Conservation (phyloP, 2,797 vertebrate genomes). For the Siniperca scherzeri region DNA sequence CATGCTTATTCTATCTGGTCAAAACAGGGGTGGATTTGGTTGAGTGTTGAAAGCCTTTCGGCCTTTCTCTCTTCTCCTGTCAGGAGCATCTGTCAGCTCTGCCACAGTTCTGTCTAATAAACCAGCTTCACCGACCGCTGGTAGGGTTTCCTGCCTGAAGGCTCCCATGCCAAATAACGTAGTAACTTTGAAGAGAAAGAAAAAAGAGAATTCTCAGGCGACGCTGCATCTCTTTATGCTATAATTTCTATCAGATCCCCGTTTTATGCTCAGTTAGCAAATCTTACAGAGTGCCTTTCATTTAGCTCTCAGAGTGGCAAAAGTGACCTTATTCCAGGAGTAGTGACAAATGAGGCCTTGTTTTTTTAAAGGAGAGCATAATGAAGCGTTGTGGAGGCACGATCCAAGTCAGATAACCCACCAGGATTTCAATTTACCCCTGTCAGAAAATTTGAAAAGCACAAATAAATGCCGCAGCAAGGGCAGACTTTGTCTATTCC, state of each 20-base stretch:
- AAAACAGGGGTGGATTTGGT: constrained; percentile 36
- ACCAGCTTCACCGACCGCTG: constrained; percentile 53
- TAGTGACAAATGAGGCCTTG: constrained; percentile 77
- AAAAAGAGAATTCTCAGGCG: constrained; percentile 56
- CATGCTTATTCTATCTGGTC: constrained; percentile 48
- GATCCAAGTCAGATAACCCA: constrained; percentile 70
- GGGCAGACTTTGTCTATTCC: constrained; percentile 47
- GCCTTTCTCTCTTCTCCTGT: constrained; percentile 61
- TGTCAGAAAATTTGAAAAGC: constrained; percentile 68
- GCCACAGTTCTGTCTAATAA: constrained; percentile 72
- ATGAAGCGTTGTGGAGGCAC: constrained; percentile 73
- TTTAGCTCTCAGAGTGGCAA: constrained; percentile 73
- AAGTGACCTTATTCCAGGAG: constrained; percentile 78
- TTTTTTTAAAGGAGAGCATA: constrained; percentile 68
- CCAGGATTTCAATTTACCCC: constrained; percentile 74
- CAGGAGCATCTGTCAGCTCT: constrained; percentile 74
- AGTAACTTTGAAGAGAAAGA: constrained; percentile 66
- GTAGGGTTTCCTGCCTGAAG: constrained; percentile 67
- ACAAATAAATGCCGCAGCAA: constrained; percentile 46
- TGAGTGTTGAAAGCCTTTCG: constrained; percentile 54
- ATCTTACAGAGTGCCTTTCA: constrained; percentile 76
- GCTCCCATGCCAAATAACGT: constrained; percentile 61
- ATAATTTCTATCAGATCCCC: constrained; percentile 69
- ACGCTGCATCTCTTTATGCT: constrained; percentile 56
- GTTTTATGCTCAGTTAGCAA: constrained; percentile 75